phyloP scores from a whole-genome alignment of 2,113 vertebrate genomes.

The Tautogolabrus adspersus region DNA sequence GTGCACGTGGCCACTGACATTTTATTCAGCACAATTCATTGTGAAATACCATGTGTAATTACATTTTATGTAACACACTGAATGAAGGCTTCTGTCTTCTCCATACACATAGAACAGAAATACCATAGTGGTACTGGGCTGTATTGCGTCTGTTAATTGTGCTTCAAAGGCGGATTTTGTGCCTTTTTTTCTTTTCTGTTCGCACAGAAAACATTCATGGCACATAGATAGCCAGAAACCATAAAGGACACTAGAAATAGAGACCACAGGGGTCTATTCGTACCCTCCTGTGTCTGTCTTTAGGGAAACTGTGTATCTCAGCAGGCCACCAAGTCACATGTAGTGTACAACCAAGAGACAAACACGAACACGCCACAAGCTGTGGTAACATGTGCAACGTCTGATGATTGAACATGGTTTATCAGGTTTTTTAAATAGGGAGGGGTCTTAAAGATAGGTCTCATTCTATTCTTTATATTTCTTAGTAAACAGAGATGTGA shows the following conservation, averaged over 20 bases:
- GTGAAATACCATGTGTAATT: constrained; percentile 58
- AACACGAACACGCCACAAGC: constrained; percentile 8
- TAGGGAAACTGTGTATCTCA: constrained; percentile 58
- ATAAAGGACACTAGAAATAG: constrained; percentile 32
- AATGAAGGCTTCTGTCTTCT: constrained; percentile 36
- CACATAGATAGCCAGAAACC: constrained; percentile 21
- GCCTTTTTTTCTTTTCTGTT: background rate
- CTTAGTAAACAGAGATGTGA: background rate
- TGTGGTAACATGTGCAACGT: constrained; percentile 9
- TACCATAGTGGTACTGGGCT: constrained; percentile 18
- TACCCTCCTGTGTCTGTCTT: constrained; percentile 44
- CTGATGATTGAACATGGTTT: background rate
- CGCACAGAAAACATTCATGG: constrained; percentile 3
- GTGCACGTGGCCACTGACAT: constrained; percentile 52
- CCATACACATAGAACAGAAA: constrained; percentile 24
- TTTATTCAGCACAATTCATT: constrained; percentile 25
- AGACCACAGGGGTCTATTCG: constrained; percentile 52
- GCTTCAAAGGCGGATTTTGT: constrained; percentile 44
- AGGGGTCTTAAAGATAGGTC: background rate
- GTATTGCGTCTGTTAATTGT: background rate
- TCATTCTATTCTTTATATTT: background rate
- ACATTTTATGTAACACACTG: constrained; percentile 32
- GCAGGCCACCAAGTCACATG: constrained; percentile 46
- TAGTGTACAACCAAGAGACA: constrained; percentile 8
- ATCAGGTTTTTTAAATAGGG: background rate